Evolutionary conservation across 1,140 invertebrate species (phyloP), one percentile per base, ranked within the genome.

Genomic region (Rhagoletis pomonella): DNA sequence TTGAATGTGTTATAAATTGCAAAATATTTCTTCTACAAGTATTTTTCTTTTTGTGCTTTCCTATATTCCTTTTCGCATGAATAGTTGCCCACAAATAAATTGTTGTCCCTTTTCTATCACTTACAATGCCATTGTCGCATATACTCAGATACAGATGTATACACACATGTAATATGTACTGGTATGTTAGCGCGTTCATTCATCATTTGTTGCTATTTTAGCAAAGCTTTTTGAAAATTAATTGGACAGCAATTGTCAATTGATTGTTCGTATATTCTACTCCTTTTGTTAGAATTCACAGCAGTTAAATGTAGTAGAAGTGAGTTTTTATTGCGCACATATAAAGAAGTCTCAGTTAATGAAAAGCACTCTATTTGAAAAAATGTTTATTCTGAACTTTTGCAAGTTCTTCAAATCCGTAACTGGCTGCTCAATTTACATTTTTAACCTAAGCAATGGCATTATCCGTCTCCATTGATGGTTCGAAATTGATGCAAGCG

Each of bases 1-100:
- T 55, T 81, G 47, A 10, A 55, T 73, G 42, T 39, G 42, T 73
- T 73, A 73, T 73, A 81, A 81, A 81, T 55, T 81, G 73, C 19
- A 81, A 81, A 81, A 81, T 81, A 47, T 81, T 81, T 19, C 73
- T 55, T 55, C 14, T 81, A 55, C 10, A 81, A 9, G 14, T 12
- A 17, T n/a, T 50, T 29, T 55, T 29, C 3, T 29, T 81, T 81
- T 9, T 55, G 19, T 50, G 73, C 73, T 81, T 81, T 50, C 73
- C 29, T 44, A 73, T 73, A 73, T 47, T 17, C 67, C 67, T 73
- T 81, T 81, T 81, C n/a, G 47, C 44, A 55, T 81, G 73, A 81
- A 81, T 81, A 47, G 73, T 58, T 81, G 73, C 73, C 73, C 50
- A 81, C 44, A 81, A 81, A 81, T 81, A 81, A 81, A 81, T 81